Percentiles rank a stretch among this genome's conserved stretches.
Conservation (phyloP, 2,113 vertebrate genomes). For the Psilopsiagon aymara region DNA sequence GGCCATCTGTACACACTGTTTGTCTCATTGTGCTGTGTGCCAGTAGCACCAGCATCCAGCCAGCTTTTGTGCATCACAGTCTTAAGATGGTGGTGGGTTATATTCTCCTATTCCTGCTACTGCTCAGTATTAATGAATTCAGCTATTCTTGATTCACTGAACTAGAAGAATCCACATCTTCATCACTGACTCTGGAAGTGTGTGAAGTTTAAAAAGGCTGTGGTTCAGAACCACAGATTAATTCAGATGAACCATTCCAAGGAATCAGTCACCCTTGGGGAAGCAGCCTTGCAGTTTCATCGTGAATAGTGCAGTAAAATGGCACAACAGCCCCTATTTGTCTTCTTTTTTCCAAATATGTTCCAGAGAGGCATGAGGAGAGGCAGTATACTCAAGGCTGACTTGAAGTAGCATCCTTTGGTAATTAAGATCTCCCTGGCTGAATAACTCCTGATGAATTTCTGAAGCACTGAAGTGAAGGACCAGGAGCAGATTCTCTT, state of each 20-base stretch:
- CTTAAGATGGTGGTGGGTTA: neutral
- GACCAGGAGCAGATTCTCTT: neutral
- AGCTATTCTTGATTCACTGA: neutral
- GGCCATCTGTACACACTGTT: neutral
- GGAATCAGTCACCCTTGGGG: neutral
- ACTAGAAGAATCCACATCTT: neutral
- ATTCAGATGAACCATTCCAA: neutral
- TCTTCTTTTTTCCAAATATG: neutral
- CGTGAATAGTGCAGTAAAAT: neutral
- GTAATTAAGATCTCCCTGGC: constrained; percentile 16
- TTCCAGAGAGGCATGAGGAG: neutral
- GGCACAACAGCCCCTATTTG: neutral
- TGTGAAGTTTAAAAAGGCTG: neutral
- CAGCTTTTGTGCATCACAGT: neutral
- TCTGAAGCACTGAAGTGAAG: constrained; percentile 20
- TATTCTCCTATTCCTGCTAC: neutral
- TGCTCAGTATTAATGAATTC: neutral
- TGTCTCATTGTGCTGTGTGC: neutral
- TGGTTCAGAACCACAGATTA: neutral
- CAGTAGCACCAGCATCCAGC: neutral
- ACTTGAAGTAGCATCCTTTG: neutral
- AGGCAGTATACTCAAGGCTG: neutral
- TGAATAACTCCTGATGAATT: neutral
- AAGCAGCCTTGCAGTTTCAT: neutral
- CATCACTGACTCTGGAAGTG: neutral